Evolutionary conservation across 1,140 invertebrate species (phyloP).

Genomic region (Prorops nasuta): DNA sequence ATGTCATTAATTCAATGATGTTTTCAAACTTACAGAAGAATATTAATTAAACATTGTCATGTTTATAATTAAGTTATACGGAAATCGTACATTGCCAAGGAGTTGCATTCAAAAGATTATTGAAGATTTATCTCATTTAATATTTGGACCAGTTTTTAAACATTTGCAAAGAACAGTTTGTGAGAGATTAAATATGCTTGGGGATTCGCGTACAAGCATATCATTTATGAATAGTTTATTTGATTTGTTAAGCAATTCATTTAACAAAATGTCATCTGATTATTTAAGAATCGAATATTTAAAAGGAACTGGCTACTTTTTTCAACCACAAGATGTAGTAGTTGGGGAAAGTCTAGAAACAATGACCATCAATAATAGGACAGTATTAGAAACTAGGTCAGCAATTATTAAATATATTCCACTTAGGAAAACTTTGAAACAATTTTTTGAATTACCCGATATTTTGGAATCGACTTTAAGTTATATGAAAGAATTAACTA

Average conservation of each 20-base stretch:
- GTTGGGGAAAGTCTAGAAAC: neutral
- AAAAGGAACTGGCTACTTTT: neutral
- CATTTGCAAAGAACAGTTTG: neutral
- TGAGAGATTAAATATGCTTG: neutral
- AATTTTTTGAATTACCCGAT: conserved; percentile 21
- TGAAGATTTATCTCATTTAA: neutral
- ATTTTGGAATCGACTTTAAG: conserved; percentile 13
- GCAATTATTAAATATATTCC: conserved; percentile 11
- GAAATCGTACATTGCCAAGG: neutral
- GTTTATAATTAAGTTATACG: neutral
- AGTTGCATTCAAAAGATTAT: neutral
- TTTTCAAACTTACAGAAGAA: neutral
- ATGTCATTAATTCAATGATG: neutral
- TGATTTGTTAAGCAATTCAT: neutral
- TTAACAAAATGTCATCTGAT: neutral
- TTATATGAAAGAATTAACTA: conserved; percentile 11
- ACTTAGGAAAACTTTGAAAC: conserved; percentile 17
- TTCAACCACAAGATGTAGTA: neutral
- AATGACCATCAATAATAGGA: neutral
- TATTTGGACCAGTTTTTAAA: neutral
- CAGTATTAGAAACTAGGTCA: neutral
- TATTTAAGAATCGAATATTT: neutral
- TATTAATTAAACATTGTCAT: neutral
- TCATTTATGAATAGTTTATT: neutral
- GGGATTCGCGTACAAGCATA: neutral